Base-by-base conservation (phyloP, 2,113 vertebrate genomes). In the Haplotaxodon microlepis region DNA sequence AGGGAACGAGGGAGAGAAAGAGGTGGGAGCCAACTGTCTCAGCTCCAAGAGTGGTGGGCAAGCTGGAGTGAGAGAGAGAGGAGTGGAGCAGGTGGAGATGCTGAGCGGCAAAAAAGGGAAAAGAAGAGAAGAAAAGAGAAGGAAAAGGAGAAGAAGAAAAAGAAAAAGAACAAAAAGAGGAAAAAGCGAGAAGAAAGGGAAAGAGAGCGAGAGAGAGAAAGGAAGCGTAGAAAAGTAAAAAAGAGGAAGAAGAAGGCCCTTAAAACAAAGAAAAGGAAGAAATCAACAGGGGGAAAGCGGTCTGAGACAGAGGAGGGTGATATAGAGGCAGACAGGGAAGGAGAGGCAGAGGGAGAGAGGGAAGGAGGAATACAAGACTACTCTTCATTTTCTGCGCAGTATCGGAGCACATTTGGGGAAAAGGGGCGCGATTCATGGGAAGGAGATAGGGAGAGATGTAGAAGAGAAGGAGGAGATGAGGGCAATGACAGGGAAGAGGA, bases 21-120 rank as follows among this genome's bases (percentile, higher is more conserved):
- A 81, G 96, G 95, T 3, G 96, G 96, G 14, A 97, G 97, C 91
- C 97, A 97, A 84, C 90, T 97, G 84, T 94, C 95, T 59, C 96
- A 97, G 93, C 96, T 97, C 69, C 97, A 97, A 85, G 96, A 97
- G 86, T 97, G 96, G 96, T 97, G 96, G 96, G 96, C 96, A 24
- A 96, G 96, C 83, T 97, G 97, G 96, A 96, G 93, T 16, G 96
- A 97, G 57, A 93, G 96, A 81, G 96, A 97, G 86, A 92, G 94
- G 54, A 87, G 95, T 31, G 91, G 93, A 53, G 89, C 85, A 5
- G 84, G 92, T 79, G 95, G 88, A 50, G 96, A 96, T n/a, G 29
- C 91, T 21, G 97, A 97, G 42, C 94, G 96, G 81, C 94, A 91
- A 84, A 96, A 96, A 86, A 89, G 95, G 38, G 96, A 96, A 80